phyloP scores from a whole-genome alignment of 2,113 vertebrate species.

The Podiceps cristatus region DNA sequence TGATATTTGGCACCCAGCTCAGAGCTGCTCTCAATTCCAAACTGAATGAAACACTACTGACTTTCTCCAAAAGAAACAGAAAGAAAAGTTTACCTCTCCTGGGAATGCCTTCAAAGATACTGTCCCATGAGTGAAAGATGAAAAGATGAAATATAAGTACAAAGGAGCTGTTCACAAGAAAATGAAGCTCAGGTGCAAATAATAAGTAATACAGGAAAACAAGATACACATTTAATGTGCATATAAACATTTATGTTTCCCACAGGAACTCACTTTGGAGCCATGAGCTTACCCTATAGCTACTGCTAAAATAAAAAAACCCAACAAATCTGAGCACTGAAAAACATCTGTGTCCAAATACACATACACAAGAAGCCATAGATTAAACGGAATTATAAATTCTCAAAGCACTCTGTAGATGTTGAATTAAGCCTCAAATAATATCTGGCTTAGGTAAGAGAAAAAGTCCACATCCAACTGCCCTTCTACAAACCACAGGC shows the following conservation, averaged over 20 bases:
- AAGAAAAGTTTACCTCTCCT: not conserved
- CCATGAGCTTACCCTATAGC: not conserved
- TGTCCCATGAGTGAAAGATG: not conserved
- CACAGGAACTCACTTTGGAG: not conserved
- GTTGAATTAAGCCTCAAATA: not conserved
- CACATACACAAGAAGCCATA: not conserved
- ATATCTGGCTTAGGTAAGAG: not conserved
- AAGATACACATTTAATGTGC: not conserved
- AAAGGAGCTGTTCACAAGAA: not conserved
- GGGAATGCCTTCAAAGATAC: not conserved
- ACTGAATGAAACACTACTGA: not conserved
- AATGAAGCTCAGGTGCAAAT: not conserved
- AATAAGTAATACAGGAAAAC: not conserved
- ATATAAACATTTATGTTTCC: rapidly evolving
- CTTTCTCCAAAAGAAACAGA: not conserved
- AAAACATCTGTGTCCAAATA: not conserved
- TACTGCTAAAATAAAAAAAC: not conserved
- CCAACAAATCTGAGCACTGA: not conserved
- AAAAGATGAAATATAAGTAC: not conserved
- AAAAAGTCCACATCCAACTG: not conserved
- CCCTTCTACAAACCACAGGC: not conserved
- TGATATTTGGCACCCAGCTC: not conserved
- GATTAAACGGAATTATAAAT: not conserved
- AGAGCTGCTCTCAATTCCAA: not conserved
- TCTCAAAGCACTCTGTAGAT: not conserved